Evolutionary conservation across 2,797 vertebrate species (phyloP).

Genomic region (Falco biarmicus): DNA sequence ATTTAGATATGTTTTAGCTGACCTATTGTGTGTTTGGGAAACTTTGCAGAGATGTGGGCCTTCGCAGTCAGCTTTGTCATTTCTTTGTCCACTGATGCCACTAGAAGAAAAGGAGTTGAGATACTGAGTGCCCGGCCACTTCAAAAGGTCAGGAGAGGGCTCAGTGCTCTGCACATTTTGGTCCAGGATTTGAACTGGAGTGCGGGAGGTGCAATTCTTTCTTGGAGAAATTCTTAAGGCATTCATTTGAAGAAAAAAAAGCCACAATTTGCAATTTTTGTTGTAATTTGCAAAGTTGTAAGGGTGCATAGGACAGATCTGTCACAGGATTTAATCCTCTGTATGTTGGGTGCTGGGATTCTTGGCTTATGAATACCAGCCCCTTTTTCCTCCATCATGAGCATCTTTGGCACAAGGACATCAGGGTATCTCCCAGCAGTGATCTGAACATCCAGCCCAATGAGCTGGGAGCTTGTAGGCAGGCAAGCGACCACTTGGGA

Average conservation of each 20-base stretch:
- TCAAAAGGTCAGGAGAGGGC: neutral
- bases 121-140: no score
- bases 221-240: neutral
- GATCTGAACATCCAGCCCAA: neutral
- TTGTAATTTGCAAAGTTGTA: neutral
- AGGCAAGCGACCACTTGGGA: fast-evolving
- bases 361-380: neutral
- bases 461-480: fast-evolving
- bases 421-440: fast-evolving
- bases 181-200: neutral
- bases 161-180: neutral
- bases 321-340: neutral
- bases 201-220: neutral
- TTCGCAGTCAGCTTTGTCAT: neutral
- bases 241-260: neutral
- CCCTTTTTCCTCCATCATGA: neutral
- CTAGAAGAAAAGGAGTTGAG: neutral
- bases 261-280: neutral
- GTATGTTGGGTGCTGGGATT: neutral
- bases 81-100: neutral
- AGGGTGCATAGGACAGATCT: neutral
- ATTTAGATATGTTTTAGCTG: neutral
- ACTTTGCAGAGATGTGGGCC: neutral
- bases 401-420: neutral
- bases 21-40: neutral